Evolutionary conservation across 2,113 vertebrate genomes (phyloP).

Genomic region (Cebus imitator): DNA sequence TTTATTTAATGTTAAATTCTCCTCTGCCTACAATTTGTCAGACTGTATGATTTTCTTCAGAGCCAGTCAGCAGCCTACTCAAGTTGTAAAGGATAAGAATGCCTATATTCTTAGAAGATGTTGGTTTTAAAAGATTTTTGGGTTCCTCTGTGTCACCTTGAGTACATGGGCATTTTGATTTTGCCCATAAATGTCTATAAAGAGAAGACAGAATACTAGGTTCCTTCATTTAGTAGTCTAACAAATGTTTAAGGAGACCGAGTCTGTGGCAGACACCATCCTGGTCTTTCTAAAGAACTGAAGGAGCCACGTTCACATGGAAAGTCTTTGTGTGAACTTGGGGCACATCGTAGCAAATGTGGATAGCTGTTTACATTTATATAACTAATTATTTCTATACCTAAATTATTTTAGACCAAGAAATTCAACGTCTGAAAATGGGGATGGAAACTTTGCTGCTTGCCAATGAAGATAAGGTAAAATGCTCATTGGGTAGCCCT

Average conservation of each 20-base stretch:
- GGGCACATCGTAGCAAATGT: neutral
- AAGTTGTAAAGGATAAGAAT: neutral
- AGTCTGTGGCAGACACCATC: neutral
- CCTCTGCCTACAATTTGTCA: neutral
- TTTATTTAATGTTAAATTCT: conserved; percentile 7
- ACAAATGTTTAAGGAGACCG: neutral
- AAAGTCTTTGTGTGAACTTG: neutral
- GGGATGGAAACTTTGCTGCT: conserved; percentile 93
- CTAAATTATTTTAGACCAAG: conserved; percentile 89
- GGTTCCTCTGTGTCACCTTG: neutral
- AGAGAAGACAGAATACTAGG: neutral
- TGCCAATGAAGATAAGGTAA: conserved; percentile 96
- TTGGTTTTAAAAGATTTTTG: neutral
- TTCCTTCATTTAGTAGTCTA: neutral
- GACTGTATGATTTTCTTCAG: neutral
- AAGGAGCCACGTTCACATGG: neutral
- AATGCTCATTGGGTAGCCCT: neutral
- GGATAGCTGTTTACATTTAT: neutral
- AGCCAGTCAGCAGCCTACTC: neutral
- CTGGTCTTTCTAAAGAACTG: neutral
- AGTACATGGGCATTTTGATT: conserved; percentile 10
- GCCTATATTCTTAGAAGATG: neutral
- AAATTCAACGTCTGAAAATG: conserved; percentile 91
- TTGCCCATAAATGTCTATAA: neutral
- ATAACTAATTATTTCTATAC: neutral